Evolutionary conservation across 2,113 vertebrate genomes (phyloP), one percentile per base, ranked within the genome.

Genomic region (Ailurus styani): DNA sequence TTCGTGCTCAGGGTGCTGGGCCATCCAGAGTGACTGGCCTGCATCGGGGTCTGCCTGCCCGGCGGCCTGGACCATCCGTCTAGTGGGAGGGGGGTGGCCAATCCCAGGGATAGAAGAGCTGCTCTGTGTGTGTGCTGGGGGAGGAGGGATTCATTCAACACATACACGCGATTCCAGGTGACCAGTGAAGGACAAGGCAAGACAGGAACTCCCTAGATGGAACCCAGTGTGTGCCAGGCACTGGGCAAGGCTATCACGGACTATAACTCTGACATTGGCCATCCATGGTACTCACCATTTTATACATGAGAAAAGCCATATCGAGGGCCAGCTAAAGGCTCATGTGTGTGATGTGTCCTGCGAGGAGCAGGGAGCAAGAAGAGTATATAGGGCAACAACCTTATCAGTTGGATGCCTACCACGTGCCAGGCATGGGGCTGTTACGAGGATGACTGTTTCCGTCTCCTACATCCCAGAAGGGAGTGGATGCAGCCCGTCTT

Each of bases 201-300:
- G 13, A 40, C 21, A 21, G 40, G 23, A 34, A 27, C 7, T 27
- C 21, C 15, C 15, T 40, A 52, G 5, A 34, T 7, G 20, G n/a
- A 27, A 14, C 57, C n/a, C 14, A 0, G 7, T 5, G 11, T 60
- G 37, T 31, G 20, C 45, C 13, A 5, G 62, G 9, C 45, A 6
- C 34, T 3, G 20, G 29, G 34, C 27, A 82, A 7, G 54, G 21
- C 45, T 42, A 31, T 40, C 37, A 42, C 18, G 0, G 9, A 2
- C 5, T 17, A 37, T 1, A 12, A 54, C 52, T 5, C 72, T 60
- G 64, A 66, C 11, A 0, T 14, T 23, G 47, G 20, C 68, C 29
- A 20, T n/a, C 29, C 29, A 4, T 0, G 0, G 64, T 1, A 3
- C 78, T 86, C 17, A 81, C 27, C 27, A 6, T 12, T 20, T 21